Evolutionary conservation across 2,113 vertebrate species (phyloP), one percentile per base, ranked within the genome.

Genomic region (Dicerorhinus sumatrensis): DNA sequence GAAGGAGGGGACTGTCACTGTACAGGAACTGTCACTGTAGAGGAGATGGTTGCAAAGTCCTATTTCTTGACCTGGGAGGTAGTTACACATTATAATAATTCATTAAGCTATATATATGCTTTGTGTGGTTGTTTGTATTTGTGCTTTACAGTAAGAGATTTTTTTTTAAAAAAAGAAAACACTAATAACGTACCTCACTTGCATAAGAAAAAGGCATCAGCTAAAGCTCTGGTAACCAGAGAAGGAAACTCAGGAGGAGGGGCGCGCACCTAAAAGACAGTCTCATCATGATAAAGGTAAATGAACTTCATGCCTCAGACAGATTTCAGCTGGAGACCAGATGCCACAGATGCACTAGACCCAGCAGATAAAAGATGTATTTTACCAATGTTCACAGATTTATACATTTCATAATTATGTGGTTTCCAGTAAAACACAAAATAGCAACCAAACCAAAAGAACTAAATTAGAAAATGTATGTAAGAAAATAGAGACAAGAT

Each of bases 301-400:
- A 31, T 0, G 72, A 82, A n/a, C 83, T 23, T 73, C 20, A 8
- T 0, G 10, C 39, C 60, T 67, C 7, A 77, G 82, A 58, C 76
- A 63, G 80, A 82, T 48, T 86, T 39, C 69, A 87, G 79, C 54
- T 86, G 25, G 76, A 92, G 18, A 84, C 75, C 86, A 91, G 91
- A 96, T 12, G 79, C 90, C 27, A 18, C 77, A 96, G 29, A 60
- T 56, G 2, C 4, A 21, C 60, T 54, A n/a, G 25, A 58, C 60
- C 51, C 60, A 42, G 27, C 93, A 96, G 65, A 79, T 36, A 92
- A 77, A 70, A 97, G 96, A 96, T 70, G 88, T 23, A 84, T 96
- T 98, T 96, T 96, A 96, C 63, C 95, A 33, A 81, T 89, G 91
- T 56, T 87, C 29, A 81, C 51, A 91, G 80, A 96, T 96, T 90